phyloP scores from a whole-genome alignment of 2,888 invertebrate species.

The Leucophenga maculata region DNA sequence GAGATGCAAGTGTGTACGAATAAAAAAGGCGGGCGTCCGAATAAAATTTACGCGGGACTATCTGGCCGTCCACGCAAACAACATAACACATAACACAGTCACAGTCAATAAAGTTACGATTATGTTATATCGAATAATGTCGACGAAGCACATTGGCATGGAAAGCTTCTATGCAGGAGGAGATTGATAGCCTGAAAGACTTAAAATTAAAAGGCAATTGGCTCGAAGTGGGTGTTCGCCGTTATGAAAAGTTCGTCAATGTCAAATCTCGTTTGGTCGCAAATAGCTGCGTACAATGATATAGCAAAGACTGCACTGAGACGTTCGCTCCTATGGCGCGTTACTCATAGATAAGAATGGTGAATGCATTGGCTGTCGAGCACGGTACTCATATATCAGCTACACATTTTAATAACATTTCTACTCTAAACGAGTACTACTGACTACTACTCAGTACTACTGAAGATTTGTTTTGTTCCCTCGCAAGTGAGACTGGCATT shows the following conservation, averaged over 20 bases:
- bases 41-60: constrained; percentile 7
- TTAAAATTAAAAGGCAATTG: constrained; percentile 33
- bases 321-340: constrained; percentile 18
- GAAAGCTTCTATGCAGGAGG: constrained; percentile 41
- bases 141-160: constrained; percentile 28
- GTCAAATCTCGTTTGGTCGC: constrained; percentile 41
- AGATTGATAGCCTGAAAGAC: constrained; percentile 38
- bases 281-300: constrained; percentile 26
- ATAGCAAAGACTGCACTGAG: constrained; percentile 9
- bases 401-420: background rate
- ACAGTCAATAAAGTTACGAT: constrained; percentile 14
- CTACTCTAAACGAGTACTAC: no score
- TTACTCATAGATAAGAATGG: constrained; percentile 8
- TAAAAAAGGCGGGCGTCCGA: background rate
- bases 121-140: background rate
- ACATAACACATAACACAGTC: constrained; percentile 10
- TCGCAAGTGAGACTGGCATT: constrained; percentile 38
- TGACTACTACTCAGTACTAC: constrained; percentile 34
- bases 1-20: background rate
- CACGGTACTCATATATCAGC: background rate
- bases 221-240: constrained; percentile 44
- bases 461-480: constrained; percentile 36
- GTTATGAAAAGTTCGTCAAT: constrained; percentile 34
- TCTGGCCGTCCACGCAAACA: constrained; percentile 9
- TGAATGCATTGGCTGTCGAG: background rate